Evolutionary conservation across 2,888 invertebrate species (phyloP).

Genomic region (Leptinotarsa tumamoca): DNA sequence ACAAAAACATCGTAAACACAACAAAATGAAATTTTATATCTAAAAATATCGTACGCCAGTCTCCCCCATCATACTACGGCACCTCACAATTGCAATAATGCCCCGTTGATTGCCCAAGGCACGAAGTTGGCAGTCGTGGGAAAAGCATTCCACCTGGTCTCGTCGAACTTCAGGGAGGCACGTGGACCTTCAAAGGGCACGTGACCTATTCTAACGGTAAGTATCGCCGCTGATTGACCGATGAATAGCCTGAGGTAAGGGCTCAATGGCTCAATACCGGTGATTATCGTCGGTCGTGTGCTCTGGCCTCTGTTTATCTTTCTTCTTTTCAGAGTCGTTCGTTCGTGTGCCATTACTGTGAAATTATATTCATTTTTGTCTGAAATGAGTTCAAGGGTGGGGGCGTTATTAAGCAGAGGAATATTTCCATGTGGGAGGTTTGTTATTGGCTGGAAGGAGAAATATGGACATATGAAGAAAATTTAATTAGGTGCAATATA

Average conservation of each 20-base stretch:
- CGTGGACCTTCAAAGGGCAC: slow-evolving; percentile 49
- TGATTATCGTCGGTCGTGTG: slow-evolving; percentile 61
- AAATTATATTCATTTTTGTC: slow-evolving; percentile 21
- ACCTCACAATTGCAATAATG: slow-evolving; percentile 56
- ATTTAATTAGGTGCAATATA: no score
- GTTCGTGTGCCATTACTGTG: slow-evolving; percentile 27
- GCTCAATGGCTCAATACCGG: slow-evolving; percentile 58
- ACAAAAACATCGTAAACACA: no score
- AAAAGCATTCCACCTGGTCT: slow-evolving; percentile 58
- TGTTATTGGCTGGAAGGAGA: not conserved
- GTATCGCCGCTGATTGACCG: slow-evolving; percentile 64
- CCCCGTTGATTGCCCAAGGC: slow-evolving; percentile 55
- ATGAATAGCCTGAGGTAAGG: slow-evolving; percentile 60
- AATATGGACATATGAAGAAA: not conserved
- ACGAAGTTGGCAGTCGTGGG: slow-evolving; percentile 55
- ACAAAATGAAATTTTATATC: not conserved
- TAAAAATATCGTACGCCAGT: not conserved
- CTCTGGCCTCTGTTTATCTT: slow-evolving; percentile 56
- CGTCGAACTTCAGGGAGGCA: slow-evolving; percentile 42
- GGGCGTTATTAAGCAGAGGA: not conserved
- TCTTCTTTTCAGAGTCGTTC: slow-evolving; percentile 51
- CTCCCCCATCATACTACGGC: slow-evolving; percentile 30
- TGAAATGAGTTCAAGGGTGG: not conserved
- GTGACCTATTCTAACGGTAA: slow-evolving; percentile 36
- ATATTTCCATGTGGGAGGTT: not conserved